Conservation (phyloP, 2,113 vertebrate species). For the Thamnophis sirtalis region DNA sequence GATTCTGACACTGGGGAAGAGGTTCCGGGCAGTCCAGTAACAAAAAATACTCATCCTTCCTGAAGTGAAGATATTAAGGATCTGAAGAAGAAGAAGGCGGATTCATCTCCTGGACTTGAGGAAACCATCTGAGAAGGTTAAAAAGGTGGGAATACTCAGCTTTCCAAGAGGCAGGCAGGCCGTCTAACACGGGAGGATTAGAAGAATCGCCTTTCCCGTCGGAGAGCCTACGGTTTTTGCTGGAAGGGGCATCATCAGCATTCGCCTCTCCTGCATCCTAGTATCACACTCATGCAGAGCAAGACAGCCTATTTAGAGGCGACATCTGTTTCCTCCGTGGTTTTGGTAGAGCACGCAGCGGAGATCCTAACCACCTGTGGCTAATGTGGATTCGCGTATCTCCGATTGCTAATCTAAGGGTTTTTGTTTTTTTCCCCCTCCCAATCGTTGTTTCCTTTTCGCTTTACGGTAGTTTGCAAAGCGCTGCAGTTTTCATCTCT, state of each 20-base stretch:
- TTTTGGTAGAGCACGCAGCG: neutral
- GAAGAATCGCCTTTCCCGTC: neutral
- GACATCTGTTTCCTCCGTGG: neutral
- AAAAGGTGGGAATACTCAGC: neutral
- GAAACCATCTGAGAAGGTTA: neutral
- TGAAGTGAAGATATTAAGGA: too few species aligned
- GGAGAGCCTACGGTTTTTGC: neutral
- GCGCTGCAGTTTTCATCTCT: neutral
- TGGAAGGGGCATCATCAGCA: neutral
- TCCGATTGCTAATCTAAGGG: neutral
- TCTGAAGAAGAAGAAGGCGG: too few species aligned
- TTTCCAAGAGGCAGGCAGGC: neutral
- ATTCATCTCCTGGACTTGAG: too few species aligned
- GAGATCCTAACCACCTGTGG: neutral
- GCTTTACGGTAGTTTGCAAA: neutral
- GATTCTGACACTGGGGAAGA: constrained; percentile 5
- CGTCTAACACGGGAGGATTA: neutral
- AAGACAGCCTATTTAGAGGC: neutral
- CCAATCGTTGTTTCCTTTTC: neutral
- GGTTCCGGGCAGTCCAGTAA: constrained; percentile 12
- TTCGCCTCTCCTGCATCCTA: too few species aligned
- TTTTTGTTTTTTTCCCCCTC: neutral
- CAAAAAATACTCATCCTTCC: constrained; percentile 41
- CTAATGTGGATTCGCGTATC: neutral
- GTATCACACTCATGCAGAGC: neutral